These are phyloP conservation scores for Globicephala melas DNA, from an alignment of 2,113 vertebrate genomes.

Conservation along the genomic window DNA sequence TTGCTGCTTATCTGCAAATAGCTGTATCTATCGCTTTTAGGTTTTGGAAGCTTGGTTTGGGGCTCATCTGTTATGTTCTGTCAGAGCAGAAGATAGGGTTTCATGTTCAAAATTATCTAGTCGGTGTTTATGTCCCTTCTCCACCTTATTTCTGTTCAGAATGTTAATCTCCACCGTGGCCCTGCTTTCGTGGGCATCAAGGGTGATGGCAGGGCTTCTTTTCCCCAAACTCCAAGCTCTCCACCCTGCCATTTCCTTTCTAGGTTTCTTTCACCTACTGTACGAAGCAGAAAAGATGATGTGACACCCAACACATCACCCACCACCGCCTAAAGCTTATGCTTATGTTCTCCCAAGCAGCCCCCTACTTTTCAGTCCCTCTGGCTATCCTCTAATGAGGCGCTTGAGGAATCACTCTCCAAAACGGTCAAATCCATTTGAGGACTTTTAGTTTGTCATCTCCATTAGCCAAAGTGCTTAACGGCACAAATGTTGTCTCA, in stretches of 20 bases:
- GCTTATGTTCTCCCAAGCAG: background rate
- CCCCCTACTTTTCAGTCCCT: background rate
- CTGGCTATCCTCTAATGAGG: background rate
- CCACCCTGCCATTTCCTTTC: background rate
- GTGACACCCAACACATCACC: no score
- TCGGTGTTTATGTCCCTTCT: background rate
- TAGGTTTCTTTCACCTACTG: background rate
- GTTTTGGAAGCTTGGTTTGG: background rate
- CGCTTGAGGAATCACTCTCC: background rate
- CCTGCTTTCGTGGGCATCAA: background rate
- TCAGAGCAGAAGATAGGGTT: background rate
- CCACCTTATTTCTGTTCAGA: constrained; percentile 13
- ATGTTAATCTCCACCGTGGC: background rate
- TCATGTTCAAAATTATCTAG: background rate
- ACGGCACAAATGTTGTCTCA: background rate
- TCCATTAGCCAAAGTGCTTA: background rate
- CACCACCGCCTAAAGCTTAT: no score
- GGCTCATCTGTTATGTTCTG: constrained; percentile 39
- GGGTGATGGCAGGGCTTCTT: background rate
- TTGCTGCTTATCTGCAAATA: constrained; percentile 30
- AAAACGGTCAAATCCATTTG: background rate
- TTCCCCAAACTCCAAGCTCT: background rate
- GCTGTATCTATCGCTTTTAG: background rate
- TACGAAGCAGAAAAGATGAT: background rate
- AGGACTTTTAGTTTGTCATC: background rate